Conservation (phyloP, 2,888 invertebrate species). For the Melieria omissa region DNA sequence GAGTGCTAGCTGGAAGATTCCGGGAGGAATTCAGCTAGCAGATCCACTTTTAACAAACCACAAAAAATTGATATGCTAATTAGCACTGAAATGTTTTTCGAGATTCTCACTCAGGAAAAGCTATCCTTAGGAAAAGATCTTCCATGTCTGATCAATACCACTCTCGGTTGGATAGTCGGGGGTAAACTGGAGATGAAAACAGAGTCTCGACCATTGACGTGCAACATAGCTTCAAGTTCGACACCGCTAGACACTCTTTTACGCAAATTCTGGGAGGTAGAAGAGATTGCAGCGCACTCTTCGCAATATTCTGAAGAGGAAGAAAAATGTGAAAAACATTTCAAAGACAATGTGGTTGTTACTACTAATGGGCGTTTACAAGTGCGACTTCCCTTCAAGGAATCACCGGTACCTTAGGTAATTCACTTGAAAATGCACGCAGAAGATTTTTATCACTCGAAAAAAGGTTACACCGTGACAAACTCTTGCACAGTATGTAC, state of each 20-base stretch:
- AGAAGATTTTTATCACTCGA: conserved; percentile 26
- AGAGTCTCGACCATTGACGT: background rate
- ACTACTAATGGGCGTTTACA: conserved; percentile 23
- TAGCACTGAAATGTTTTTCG: conserved; percentile 36
- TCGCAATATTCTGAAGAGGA: conserved; percentile 18
- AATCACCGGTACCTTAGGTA: conserved; percentile 22
- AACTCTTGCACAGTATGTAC: conserved; percentile 16
- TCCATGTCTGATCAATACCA: conserved; percentile 26
- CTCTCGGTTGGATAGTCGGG: conserved; percentile 32
- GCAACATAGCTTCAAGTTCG: conserved; percentile 3
- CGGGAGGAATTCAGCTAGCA: conserved; percentile 21
- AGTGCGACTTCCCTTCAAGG: conserved; percentile 31
- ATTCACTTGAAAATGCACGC: conserved; percentile 16
- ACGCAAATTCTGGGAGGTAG: conserved; percentile 30
- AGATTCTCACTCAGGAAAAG: conserved; percentile 32
- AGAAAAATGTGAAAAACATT: conserved; percentile 28
- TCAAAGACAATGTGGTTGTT: conserved; percentile 14
- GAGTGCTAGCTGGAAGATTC: conserved; percentile 18
- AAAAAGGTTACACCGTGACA: conserved; percentile 9
- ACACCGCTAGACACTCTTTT: background rate
- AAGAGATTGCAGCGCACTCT: conserved; percentile 10
- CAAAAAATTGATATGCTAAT: conserved; percentile 33
- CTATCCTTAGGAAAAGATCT: conserved; percentile 26
- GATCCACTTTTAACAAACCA: conserved; percentile 32
- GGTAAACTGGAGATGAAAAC: background rate